These are phyloP conservation scores for Microhierax caerulescens DNA, from an alignment of 2,797 vertebrate genomes.

Conservation along the genomic window DNA sequence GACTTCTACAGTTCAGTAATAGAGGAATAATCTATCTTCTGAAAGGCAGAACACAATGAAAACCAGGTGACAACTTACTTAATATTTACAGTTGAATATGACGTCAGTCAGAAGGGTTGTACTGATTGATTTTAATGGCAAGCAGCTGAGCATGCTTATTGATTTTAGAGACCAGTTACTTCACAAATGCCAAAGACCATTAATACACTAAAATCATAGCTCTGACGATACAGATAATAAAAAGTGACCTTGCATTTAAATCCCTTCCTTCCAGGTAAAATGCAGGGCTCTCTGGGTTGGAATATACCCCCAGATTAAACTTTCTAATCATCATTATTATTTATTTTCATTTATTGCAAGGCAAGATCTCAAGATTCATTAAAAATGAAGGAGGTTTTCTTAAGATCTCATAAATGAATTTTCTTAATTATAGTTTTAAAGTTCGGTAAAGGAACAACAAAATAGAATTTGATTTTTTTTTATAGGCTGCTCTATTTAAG, in stretches of 20 bases:
- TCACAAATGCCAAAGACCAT: slow-evolving; percentile 67
- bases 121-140: slow-evolving; percentile 76
- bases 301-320: background rate
- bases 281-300: background rate
- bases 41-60: slow-evolving; percentile 65
- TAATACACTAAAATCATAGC: slow-evolving; percentile 60
- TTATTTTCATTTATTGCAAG: background rate
- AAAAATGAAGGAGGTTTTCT: background rate
- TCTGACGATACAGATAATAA: slow-evolving; percentile 48
- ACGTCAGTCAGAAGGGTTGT: slow-evolving; percentile 68
- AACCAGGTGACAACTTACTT: slow-evolving; percentile 72
- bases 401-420: background rate
- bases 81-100: slow-evolving; percentile 76
- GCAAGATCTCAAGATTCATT: background rate
- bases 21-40: slow-evolving; percentile 64
- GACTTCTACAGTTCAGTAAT: slow-evolving; percentile 36
- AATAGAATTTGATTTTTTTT: background rate
- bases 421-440: background rate
- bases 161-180: slow-evolving; percentile 64
- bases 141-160: slow-evolving; percentile 71
- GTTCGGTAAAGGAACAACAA: background rate
- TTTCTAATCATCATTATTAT: background rate
- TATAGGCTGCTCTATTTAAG: background rate
- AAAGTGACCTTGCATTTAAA: slow-evolving; percentile 22
- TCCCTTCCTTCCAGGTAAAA: background rate